Evolutionary conservation across 92 coral and sea anemone species (phyloP).

Genomic region (Bergia puertoricense): DNA sequence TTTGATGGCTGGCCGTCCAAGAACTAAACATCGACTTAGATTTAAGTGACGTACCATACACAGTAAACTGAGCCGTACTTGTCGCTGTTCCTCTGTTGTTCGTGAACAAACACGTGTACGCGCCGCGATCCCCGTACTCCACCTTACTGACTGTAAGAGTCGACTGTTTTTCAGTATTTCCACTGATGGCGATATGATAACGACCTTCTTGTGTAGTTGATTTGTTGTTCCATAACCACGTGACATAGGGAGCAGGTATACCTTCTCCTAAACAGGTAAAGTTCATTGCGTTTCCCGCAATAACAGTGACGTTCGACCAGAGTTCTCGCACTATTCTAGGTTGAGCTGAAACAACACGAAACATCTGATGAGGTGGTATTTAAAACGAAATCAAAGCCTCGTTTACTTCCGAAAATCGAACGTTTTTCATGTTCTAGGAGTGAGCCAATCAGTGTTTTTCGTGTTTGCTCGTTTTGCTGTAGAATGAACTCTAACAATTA

Average conservation of each 20-base stretch:
- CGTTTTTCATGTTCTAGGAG: too few species aligned
- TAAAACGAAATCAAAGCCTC: background rate
- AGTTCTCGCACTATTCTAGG: conserved; percentile 42
- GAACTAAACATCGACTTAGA: background rate
- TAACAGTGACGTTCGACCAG: conserved; percentile 9
- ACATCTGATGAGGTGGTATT: background rate
- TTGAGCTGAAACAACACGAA: conserved; percentile 42
- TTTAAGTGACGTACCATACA: conserved; percentile 51
- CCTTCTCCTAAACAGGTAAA: conserved; percentile 61
- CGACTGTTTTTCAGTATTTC: conserved; percentile 21
- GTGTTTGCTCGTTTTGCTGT: too few species aligned
- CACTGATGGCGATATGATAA: background rate
- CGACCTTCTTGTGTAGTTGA: background rate
- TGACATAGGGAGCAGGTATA: conserved; percentile 63
- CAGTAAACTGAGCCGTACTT: conserved; percentile 43
- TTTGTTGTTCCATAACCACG: conserved; percentile 48
- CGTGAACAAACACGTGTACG: conserved; percentile 52
- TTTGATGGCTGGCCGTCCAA: background rate
- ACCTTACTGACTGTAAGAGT: conserved; percentile 33
- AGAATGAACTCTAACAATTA: too few species aligned
- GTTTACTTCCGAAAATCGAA: background rate
- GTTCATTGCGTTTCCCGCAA: conserved; percentile 14
- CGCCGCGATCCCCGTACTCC: conserved; percentile 57
- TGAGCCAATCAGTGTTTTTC: too few species aligned
- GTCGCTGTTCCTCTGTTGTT: conserved; percentile 50